Conservation (phyloP, 1,140 invertebrate genomes). For the Marisa cornuarietis region DNA sequence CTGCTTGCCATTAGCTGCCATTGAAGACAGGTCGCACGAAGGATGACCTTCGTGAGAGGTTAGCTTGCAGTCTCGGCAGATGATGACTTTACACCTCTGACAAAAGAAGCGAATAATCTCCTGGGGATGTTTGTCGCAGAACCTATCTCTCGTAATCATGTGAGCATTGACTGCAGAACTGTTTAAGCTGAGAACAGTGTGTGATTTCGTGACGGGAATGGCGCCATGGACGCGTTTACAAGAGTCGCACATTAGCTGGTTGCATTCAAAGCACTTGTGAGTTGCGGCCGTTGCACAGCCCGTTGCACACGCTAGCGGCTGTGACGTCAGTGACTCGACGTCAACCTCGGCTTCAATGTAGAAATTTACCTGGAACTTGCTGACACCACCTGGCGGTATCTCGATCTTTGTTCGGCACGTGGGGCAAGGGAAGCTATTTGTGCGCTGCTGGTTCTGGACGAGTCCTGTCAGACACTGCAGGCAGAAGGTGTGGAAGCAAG, state of each 20-base stretch:
- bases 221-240: conserved; percentile 17
- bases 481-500: conserved; percentile 31
- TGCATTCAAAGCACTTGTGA: conserved; percentile 16
- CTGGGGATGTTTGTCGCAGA: conserved; percentile 15
- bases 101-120: conserved; percentile 25
- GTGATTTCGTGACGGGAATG: conserved; percentile 9
- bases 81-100: background rate
- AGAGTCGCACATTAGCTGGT: conserved; percentile 17
- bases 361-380: conserved; percentile 26
- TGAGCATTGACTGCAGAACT: background rate
- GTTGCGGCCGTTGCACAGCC: background rate
- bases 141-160: background rate
- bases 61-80: conserved; percentile 29
- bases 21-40: conserved; percentile 6
- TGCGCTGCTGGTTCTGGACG: background rate
- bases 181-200: conserved; percentile 13
- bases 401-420: conserved; percentile 14
- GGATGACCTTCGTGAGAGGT: conserved; percentile 24
- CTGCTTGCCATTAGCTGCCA: background rate
- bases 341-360: conserved; percentile 22
- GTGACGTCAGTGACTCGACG: background rate
- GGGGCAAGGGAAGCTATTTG: conserved; percentile 14
- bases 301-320: background rate
- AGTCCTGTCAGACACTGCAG: conserved; percentile 8
- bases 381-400: conserved; percentile 15